Evolutionary conservation across 2,888 invertebrate species (phyloP).

Genomic region (Liposcelis brunnea): DNA sequence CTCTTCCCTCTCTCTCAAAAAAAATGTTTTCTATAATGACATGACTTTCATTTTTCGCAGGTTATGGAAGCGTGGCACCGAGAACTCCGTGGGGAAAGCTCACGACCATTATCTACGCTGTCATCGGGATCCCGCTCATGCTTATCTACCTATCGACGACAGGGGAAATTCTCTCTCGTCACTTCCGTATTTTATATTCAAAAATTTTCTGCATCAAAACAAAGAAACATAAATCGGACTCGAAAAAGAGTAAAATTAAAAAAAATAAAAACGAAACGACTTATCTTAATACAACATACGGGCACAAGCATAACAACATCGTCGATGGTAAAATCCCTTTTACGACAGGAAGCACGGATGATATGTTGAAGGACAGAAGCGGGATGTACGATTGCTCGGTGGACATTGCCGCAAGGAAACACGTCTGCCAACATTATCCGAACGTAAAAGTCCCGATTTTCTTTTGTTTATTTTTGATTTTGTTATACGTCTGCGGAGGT

Average conservation of each 20-base stretch:
- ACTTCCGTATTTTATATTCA: constrained; percentile 49
- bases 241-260: constrained; percentile 9
- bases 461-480: constrained; percentile 68
- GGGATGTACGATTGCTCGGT: background rate
- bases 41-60: constrained; percentile 31
- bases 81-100: constrained; percentile 61
- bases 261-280: constrained; percentile 7
- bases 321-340: constrained; percentile 5
- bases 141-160: constrained; percentile 75
- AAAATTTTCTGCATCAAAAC: constrained; percentile 13
- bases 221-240: constrained; percentile 13
- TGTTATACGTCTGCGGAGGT: constrained; percentile 75
- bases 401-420: constrained; percentile 1
- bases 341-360: background rate
- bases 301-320: constrained; percentile 1
- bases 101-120: constrained; percentile 68
- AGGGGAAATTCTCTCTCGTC: constrained; percentile 67
- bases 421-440: constrained; percentile 1
- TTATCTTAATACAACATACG: background rate
- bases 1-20: background rate
- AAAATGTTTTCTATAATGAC: constrained; percentile 1
- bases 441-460: constrained; percentile 53
- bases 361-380: background rate
- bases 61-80: constrained; percentile 71
- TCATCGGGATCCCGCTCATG: constrained; percentile 75